Evolutionary conservation across 2,888 invertebrate species (phyloP).

Genomic region (Acheta domesticus): DNA sequence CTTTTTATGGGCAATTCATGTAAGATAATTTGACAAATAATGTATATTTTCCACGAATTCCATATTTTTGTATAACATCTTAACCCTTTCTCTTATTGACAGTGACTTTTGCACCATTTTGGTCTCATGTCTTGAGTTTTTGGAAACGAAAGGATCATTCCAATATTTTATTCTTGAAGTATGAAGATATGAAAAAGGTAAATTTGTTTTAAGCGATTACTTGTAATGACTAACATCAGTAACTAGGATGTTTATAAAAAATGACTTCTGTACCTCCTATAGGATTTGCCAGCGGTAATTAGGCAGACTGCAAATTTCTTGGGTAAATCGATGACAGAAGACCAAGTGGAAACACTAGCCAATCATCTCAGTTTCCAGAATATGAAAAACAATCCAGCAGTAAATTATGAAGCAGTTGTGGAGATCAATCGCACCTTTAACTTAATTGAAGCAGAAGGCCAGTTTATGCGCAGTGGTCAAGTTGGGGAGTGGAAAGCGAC

Average conservation of each 20-base stretch:
- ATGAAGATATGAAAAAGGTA: slow-evolving; percentile 73
- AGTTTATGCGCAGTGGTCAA: slow-evolving; percentile 52
- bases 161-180: slow-evolving; percentile 73
- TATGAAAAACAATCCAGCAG: slow-evolving; percentile 59
- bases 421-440: slow-evolving; percentile 45
- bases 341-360: slow-evolving; percentile 50
- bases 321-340: slow-evolving; percentile 48
- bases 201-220: neutral
- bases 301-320: slow-evolving; percentile 53
- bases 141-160: slow-evolving; percentile 67
- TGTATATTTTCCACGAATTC: neutral
- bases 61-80: neutral
- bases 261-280: neutral
- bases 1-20: slow-evolving; percentile 55
- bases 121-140: slow-evolving; percentile 61
- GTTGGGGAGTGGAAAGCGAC: slow-evolving; percentile 46
- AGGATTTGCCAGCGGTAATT: slow-evolving; percentile 54
- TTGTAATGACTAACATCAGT: neutral
- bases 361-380: slow-evolving; percentile 58
- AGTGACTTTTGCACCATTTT: slow-evolving; percentile 52
- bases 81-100: slow-evolving; percentile 30
- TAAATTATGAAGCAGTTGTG: slow-evolving; percentile 51
- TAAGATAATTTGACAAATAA: slow-evolving; percentile 25
- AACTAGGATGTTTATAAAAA: neutral
- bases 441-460: slow-evolving; percentile 44